These are phyloP conservation scores for Pseudopodoces humilis DNA, from an alignment of 2,113 vertebrate genomes.

Conservation along the genomic window DNA sequence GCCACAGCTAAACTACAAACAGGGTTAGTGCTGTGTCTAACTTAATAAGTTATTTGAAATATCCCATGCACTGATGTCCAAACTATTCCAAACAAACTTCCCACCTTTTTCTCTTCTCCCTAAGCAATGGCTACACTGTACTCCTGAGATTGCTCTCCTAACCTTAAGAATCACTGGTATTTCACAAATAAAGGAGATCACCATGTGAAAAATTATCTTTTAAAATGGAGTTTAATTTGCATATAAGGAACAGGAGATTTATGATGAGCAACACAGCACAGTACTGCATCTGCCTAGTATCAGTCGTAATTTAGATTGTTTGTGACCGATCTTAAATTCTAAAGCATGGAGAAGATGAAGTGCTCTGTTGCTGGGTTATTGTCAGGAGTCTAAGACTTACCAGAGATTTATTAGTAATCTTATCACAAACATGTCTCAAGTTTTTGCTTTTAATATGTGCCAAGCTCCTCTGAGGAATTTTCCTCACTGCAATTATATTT, in stretches of 20 bases:
- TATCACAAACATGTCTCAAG: slow-evolving; percentile 94
- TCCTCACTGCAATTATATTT: slow-evolving; percentile 84
- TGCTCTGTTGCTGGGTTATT: slow-evolving; percentile 84
- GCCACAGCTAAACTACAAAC: neutral
- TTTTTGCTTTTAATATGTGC: slow-evolving; percentile 91
- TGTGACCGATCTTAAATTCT: slow-evolving; percentile 91
- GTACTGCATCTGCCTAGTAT: slow-evolving; percentile 83
- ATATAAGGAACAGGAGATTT: slow-evolving; percentile 90
- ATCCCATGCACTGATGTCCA: neutral
- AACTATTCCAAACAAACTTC: slow-evolving; percentile 28
- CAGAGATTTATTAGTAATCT: slow-evolving; percentile 92
- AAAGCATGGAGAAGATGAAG: slow-evolving; percentile 86
- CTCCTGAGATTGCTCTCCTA: slow-evolving; percentile 16
- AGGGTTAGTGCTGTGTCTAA: slow-evolving; percentile 14
- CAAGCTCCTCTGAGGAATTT: slow-evolving; percentile 87
- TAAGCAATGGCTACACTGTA: neutral
- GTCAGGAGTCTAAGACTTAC: slow-evolving; percentile 87
- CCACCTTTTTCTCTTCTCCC: neutral
- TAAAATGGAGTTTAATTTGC: slow-evolving; percentile 92
- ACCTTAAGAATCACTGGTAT: slow-evolving; percentile 68
- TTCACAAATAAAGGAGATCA: slow-evolving; percentile 77
- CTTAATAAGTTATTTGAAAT: slow-evolving; percentile 35
- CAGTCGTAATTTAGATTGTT: slow-evolving; percentile 88
- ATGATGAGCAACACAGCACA: slow-evolving; percentile 73
- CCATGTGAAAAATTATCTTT: slow-evolving; percentile 90